phyloP scores from a whole-genome alignment of 2,888 invertebrate species.

The Yponomeuta cagnagella region DNA sequence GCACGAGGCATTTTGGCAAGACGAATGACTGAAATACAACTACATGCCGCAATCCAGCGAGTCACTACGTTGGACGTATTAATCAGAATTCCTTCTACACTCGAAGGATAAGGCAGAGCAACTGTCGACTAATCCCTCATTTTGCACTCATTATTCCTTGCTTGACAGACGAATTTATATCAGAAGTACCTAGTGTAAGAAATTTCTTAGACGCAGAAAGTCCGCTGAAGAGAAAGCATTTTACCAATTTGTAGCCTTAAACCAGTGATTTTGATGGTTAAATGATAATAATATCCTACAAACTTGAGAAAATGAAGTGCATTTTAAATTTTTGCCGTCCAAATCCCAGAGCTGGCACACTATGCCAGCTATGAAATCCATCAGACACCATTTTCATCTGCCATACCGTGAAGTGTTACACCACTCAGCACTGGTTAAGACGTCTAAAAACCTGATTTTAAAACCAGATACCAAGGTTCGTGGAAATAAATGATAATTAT shows the following conservation, averaged over 20 bases:
- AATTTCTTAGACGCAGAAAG: neutral
- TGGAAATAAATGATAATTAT: too few species aligned
- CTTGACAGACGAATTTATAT: conserved; percentile 17
- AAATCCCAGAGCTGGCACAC: too few species aligned
- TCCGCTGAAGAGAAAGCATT: neutral
- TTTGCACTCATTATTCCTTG: conserved; percentile 7
- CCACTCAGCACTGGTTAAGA: too few species aligned
- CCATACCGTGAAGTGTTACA: too few species aligned
- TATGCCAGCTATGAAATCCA: too few species aligned
- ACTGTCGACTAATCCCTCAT: conserved; percentile 10
- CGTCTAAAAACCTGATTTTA: too few species aligned
- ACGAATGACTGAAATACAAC: neutral
- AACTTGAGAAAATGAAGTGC: too few species aligned
- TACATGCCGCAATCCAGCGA: neutral
- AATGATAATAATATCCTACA: too few species aligned
- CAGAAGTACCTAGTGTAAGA: neutral
- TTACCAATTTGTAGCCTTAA: neutral
- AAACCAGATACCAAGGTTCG: too few species aligned
- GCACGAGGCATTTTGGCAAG: neutral
- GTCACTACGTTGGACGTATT: neutral
- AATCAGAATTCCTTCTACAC: conserved; percentile 1
- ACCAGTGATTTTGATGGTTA: too few species aligned
- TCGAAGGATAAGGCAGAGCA: neutral
- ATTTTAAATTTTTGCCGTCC: too few species aligned
- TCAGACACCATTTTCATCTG: too few species aligned